phyloP scores from a whole-genome alignment of 2,797 vertebrate genomes.

The Acipenser oxyrinchus region DNA sequence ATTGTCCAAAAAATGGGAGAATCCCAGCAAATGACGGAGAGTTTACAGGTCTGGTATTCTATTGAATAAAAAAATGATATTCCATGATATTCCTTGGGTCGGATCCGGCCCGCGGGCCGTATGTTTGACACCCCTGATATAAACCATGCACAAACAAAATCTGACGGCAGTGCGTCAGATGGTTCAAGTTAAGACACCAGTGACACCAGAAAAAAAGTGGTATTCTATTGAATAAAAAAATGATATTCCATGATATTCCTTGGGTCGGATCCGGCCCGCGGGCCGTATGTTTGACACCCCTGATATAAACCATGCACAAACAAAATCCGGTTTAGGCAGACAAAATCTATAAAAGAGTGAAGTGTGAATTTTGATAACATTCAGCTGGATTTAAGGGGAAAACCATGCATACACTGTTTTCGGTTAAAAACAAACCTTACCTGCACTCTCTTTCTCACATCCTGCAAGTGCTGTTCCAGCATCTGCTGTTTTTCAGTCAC shows the following conservation, averaged over 20 bases:
- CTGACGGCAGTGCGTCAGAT: no score
- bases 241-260: no score
- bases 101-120: not conserved
- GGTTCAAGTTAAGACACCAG: no score
- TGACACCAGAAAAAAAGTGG: no score
- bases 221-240: no score
- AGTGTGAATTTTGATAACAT: not conserved
- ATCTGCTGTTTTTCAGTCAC: conserved; percentile 97
- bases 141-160: not conserved
- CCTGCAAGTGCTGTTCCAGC: conserved; percentile 93
- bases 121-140: not conserved
- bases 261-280: no score
- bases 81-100: no score
- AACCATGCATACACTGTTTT: not conserved
- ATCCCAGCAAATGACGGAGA: no score
- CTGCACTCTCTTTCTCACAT: conserved; percentile 95
- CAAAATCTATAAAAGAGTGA: not conserved
- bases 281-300: not conserved
- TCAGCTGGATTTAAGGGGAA: not conserved
- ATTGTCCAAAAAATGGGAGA: no score
- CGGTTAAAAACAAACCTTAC: conserved; percentile 40
- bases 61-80: no score
- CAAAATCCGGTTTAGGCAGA: not conserved
- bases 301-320: no score
- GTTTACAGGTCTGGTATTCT: no score